These are phyloP conservation scores for Phataginus tetradactyla DNA, from an alignment of 2,797 vertebrate genomes.

Conservation along the genomic window DNA sequence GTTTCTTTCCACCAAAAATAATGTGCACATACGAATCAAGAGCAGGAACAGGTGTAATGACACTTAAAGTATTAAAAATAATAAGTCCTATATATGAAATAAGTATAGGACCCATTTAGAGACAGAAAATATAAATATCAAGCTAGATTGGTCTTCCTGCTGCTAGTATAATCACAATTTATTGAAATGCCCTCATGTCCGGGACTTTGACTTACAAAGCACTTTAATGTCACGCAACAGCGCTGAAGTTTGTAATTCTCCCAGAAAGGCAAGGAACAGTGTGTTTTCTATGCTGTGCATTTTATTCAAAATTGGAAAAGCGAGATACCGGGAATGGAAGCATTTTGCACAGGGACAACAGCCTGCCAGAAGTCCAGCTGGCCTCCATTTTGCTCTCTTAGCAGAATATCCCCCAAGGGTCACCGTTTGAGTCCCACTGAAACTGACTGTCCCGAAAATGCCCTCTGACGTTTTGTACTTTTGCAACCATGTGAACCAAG, in stretches of 20 bases:
- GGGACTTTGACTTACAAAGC: not conserved
- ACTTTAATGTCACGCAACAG: not conserved
- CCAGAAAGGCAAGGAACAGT: not conserved
- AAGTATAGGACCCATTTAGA: not conserved
- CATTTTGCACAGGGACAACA: not conserved
- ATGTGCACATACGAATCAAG: not conserved
- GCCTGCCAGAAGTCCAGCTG: not conserved
- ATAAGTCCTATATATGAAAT: not conserved
- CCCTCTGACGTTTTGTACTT: not conserved
- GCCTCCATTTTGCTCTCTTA: not conserved
- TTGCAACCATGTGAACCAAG: not conserved
- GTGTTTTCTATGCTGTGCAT: not conserved
- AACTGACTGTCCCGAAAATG: not conserved
- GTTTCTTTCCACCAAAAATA: conserved; percentile 11
- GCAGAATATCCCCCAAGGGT: not conserved
- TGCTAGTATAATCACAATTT: not conserved
- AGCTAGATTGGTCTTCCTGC: not conserved
- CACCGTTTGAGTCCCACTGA: not conserved
- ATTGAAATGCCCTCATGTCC: not conserved
- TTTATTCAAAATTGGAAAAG: not conserved
- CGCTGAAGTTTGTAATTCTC: not conserved
- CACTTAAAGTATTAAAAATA: not conserved
- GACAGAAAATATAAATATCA: not conserved
- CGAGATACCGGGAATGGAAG: not conserved
- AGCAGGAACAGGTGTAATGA: not conserved